Conservation (phyloP, 2,797 vertebrate species). For the Mus minutoides region DNA sequence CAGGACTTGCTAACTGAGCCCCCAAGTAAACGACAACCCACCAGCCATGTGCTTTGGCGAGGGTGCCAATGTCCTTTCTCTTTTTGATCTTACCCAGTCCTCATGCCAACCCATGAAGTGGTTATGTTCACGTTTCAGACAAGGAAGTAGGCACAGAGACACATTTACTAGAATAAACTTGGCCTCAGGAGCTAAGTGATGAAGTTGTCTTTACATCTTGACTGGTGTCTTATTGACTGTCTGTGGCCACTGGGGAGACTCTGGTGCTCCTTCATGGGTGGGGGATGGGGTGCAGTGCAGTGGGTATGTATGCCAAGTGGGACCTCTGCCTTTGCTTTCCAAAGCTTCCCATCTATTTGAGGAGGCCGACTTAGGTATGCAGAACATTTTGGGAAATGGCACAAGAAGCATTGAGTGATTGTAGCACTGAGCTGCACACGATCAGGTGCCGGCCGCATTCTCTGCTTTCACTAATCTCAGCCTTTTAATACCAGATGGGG, state of each 20-base stretch:
- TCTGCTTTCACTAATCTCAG: conserved; percentile 74
- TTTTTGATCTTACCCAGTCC: not conserved
- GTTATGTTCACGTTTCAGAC: not conserved
- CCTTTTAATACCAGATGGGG: conserved; percentile 78
- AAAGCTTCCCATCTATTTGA: conserved; percentile 59
- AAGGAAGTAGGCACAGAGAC: not conserved
- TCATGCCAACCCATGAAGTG: not conserved
- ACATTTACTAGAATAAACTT: not conserved
- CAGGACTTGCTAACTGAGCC: not conserved
- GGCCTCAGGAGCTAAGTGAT: not conserved
- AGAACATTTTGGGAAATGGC: conserved; percentile 74
- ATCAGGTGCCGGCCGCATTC: conserved; percentile 74
- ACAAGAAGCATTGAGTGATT: conserved; percentile 64
- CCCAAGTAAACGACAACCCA: not conserved
- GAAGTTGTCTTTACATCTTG: not conserved
- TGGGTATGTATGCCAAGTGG: not conserved
- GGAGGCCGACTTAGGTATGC: conserved; percentile 62
- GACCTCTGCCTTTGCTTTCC: conserved; percentile 54
- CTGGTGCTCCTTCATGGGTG: not conserved
- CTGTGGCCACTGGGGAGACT: not conserved
- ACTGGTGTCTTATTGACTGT: not conserved
- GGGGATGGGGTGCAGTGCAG: not conserved
- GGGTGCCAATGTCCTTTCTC: not conserved
- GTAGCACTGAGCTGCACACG: conserved; percentile 61
- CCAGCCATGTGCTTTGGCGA: not conserved